Conservation (phyloP, 92 coral and sea anemone species). For the Micromussa lordhowensis region DNA sequence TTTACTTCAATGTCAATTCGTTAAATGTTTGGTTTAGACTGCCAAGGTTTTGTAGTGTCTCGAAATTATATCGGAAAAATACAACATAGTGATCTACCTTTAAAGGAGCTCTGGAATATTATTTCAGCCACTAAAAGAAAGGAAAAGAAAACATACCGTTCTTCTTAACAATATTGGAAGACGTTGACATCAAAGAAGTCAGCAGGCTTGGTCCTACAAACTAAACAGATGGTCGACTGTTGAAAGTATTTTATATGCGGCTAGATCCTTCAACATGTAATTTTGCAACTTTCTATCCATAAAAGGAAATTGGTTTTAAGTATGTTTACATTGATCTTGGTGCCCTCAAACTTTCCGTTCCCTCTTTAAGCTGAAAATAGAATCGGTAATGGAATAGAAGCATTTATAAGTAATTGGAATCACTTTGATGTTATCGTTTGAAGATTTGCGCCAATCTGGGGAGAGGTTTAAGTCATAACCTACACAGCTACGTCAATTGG, state of each 20-base stretch:
- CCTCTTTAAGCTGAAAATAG: background rate
- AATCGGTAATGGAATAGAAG: background rate
- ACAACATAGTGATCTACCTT: background rate
- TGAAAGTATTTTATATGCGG: background rate
- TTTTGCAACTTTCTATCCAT: background rate
- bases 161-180: background rate
- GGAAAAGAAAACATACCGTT: background rate
- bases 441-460: background rate
- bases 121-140: background rate
- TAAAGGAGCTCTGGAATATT: background rate
- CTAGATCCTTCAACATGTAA: background rate
- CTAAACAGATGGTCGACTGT: background rate
- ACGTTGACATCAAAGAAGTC: background rate
- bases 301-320: constrained; percentile 8
- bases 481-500: background rate
- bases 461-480: background rate
- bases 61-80: background rate
- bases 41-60: background rate
- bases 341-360: background rate
- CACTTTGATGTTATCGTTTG: background rate
- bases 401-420: background rate
- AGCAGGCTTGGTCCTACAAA: background rate
- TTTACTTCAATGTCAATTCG: background rate
- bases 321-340: constrained; percentile 4
- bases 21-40: background rate